Evolutionary conservation across 92 coral and sea anemone genomes (phyloP), one percentile per base, ranked within the genome.

Genomic region (Zoanthus gigantus): DNA sequence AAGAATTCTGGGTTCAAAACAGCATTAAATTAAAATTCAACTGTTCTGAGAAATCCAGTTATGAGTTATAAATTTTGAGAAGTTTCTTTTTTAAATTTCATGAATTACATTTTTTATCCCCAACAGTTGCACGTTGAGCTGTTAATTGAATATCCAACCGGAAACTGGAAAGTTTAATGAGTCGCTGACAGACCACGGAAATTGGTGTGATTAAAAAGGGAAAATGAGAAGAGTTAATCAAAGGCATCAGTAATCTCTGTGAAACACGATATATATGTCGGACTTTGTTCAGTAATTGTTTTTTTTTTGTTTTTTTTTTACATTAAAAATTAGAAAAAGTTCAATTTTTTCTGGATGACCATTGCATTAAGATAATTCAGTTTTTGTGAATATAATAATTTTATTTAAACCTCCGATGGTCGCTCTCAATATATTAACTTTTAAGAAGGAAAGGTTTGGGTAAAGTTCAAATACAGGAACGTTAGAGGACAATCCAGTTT

Each of bases 401-500:
- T 50, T 50, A 50, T 50, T 30, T 28, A 45, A 77, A 46, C 14
- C 42, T 34, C 42, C 45, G 31, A 14, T 58, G 4, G 30, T 78
- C 32, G 50, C 2, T 3, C 46, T 45, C 31, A 9, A 50, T 73
- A 14, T 1, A 1, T 34, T 34, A 34, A 34, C 47, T 11, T 23
- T 76, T 65, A 81, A 71, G 75, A 65, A 67, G 85, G 63, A 81
- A 81, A 57, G 16, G 12, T 81, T 81, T 81, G 60, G 45, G 17
- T 23, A 69, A 69, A 79, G 54, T 57, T 68, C 72, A 79, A 79
- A 58, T 79, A 79, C 37, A 32, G 15, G 9, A 79, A 65, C 37
- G 84, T 61, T 61, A 34, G 54, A 78, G 56, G 72, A 79, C 84
- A 77, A 65, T 58, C 31, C 31, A n/a, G 82, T 75, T 90, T 90